Evolutionary conservation across 2,797 vertebrate species (phyloP).

Genomic region (Strix occidentalis): DNA sequence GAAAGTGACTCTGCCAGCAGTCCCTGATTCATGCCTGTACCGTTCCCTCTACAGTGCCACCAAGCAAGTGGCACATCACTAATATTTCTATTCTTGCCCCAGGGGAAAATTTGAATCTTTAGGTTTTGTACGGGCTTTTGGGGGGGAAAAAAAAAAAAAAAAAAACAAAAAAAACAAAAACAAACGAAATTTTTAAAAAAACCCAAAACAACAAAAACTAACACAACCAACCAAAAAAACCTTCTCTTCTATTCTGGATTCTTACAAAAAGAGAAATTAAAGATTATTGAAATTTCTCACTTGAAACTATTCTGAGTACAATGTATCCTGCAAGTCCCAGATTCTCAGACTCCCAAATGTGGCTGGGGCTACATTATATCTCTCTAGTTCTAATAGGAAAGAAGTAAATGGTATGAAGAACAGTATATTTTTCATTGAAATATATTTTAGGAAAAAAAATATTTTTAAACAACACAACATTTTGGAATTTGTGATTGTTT

Average conservation of each 20-base stretch:
- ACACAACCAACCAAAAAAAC: not conserved
- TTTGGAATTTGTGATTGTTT: not conserved
- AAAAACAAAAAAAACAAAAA: too few species aligned
- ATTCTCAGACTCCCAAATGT: not conserved
- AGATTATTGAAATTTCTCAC: not conserved
- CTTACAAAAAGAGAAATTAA: not conserved
- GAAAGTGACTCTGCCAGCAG: conserved; percentile 53
- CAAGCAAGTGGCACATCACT: conserved; percentile 61
- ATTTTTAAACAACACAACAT: not conserved
- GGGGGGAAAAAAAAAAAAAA: too few species aligned
- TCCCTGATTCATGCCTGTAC: conserved; percentile 57
- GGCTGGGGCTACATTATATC: not conserved
- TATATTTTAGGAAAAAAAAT: not conserved
- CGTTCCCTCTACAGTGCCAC: not conserved
- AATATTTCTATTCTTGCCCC: conserved; percentile 38
- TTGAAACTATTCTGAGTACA: not conserved
- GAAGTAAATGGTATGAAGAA: not conserved
- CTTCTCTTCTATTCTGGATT: not conserved
- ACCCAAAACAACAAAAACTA: not conserved
- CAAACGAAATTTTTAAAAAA: not conserved
- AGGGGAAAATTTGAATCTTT: not conserved
- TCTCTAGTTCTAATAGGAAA: not conserved
- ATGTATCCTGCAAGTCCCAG: not conserved
- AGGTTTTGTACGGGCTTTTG: not conserved
- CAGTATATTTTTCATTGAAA: not conserved